Base-by-base conservation (phyloP, 2,888 invertebrate species). In the Campoletis raptor region DNA sequence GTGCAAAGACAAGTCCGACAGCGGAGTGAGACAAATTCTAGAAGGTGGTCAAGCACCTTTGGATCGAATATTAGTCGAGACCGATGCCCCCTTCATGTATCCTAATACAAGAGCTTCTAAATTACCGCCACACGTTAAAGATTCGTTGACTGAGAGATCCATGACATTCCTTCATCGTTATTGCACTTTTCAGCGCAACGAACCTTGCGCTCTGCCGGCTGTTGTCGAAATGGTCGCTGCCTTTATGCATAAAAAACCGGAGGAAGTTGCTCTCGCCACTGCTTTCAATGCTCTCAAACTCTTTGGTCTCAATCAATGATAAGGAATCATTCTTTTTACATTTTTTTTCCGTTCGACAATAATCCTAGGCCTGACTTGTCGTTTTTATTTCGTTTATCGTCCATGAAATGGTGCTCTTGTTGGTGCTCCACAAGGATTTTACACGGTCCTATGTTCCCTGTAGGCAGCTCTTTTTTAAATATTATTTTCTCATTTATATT, bases 11-110 rank as follows among this genome's bases (percentile, higher is more conserved):
- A 98, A 98, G 94, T 97, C 98, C 8, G 98, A 98, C 92, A 97
- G 97, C 79, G 98, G 99, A 15, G 97, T 99, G 5, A 95, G 98
- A 79, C 96, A 97, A 93, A 95, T 98, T 87, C 94, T 99, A 54
- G 97, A 97, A 52, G 97, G 97, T 91, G 97, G 97, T 80, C 95
- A 96, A 78, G 95, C 98, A 91, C 98, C 98, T 0, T 93, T 99
- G 89, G 98, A 99, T 91, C 96, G 97, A 93, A 94, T 99, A 90
- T 94, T 99, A 83, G 97, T 99, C 7, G 98, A 99, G 94, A 98
- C 98, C 0, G 99, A 99, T 94, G 97, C 98, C 0, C 99, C 99
- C 2, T 99, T 98, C 93, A 98, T 99, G 98, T 99, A 98, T 94
- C 98, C 99, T 3, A 98, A 99, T 94, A 98, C 98, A 87, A 96